Base-by-base conservation (phyloP, 2,888 invertebrate species). In the Oasisia sp. region DNA sequence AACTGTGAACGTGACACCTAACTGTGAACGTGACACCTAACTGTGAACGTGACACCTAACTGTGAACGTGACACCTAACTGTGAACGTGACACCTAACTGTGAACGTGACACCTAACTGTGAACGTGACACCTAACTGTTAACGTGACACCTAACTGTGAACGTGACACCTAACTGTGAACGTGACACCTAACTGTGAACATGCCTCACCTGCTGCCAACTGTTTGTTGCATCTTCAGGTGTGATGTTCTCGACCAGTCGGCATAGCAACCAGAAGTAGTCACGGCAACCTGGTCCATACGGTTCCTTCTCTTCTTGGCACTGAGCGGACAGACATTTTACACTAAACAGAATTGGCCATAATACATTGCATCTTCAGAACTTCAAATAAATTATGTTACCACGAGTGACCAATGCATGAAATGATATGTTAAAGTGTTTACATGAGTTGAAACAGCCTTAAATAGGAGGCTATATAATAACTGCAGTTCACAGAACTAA, bases 241-340 rank as follows among this genome's bases (percentile, higher is more conserved):
- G 95, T 94, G 89, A 96, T 94, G 91, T 98, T 98, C 95, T 99
- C 99, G 0, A 99, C 98, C 32, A 99, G 97, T 58, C 98, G 97
- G 94, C 98, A 98, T 27, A 98, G 97, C 5, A 99, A 97, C 98
- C 99, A 99, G 96, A 99, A 99, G 96, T 98, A 99, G 96, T 99
- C 99, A 11, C 98, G 97, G 95, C 99, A 99, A 0, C 99, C 99
- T 0, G 99, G 98, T 0, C 99, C 99, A 95, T 98, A 99, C 0
- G 98, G 98, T 95, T 99, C 99, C 95, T 99, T 96, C 92, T 95
- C 95, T 91, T 96, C 94, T 58, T 94, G 92, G 44, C 32, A 92
- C 89, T 92, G 89, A 45, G 32, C 19, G 27, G 27, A 74, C 19
- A 74, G 74, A 74, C 74, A 74, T 74, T 19, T 74, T 32, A 9